Percentiles rank a stretch among this genome's conserved stretches.
Evolutionary conservation across 92 coral and sea anemone species (phyloP).

Genomic region (Phymanthus crucifer): DNA sequence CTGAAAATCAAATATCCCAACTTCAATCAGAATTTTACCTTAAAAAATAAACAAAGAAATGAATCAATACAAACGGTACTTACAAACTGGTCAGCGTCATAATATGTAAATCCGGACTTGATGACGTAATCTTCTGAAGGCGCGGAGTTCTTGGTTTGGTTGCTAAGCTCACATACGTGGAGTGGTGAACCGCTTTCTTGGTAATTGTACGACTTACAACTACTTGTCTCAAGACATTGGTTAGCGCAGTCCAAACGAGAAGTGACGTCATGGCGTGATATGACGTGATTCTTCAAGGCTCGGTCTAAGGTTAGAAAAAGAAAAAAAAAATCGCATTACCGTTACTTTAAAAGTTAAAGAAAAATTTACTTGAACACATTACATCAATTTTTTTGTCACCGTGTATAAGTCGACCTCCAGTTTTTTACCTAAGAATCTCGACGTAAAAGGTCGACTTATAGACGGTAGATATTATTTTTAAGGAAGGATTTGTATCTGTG

Average conservation of each 20-base stretch:
- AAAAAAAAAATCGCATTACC: not conserved
- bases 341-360: not conserved
- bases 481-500: not conserved
- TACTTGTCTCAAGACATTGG: constrained; percentile 13
- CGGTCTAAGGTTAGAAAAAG: not conserved
- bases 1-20: not conserved
- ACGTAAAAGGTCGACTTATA: too few relatives aligned
- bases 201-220: constrained; percentile 28
- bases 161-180: constrained; percentile 13
- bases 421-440: too few relatives aligned
- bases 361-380: too few relatives aligned
- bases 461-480: too few relatives aligned
- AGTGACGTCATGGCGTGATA: constrained; percentile 29
- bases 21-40: not conserved
- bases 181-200: constrained; percentile 18
- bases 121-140: constrained; percentile 9
- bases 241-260: constrained; percentile 18
- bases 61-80: not conserved
- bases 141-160: constrained; percentile 3
- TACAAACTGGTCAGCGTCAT: constrained; percentile 14
- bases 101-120: constrained; percentile 10
- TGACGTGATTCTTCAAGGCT: constrained; percentile 26
- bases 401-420: too few relatives aligned
- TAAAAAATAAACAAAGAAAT: not conserved
- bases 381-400: too few relatives aligned